phyloP scores from a whole-genome alignment of 2,888 invertebrate species.

The Drosophila ustulata region DNA sequence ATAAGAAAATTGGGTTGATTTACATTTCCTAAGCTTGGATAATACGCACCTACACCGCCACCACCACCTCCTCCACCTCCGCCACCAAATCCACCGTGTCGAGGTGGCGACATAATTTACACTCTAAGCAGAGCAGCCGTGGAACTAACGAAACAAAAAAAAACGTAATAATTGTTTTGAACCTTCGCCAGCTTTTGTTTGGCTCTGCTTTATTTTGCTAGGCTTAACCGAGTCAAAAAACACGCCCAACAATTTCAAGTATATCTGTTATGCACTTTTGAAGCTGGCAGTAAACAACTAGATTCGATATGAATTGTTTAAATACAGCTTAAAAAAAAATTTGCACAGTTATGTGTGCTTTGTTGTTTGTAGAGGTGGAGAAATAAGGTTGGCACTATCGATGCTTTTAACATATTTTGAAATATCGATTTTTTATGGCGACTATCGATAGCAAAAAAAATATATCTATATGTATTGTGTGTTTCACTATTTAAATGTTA shows the following conservation, averaged over 20 bases:
- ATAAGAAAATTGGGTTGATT: background rate
- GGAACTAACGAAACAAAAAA: conserved; percentile 30
- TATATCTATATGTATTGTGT: too few species aligned
- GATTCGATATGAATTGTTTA: conserved; percentile 1
- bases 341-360: conserved; percentile 32
- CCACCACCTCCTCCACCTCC: conserved; percentile 36
- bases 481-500: too few species aligned
- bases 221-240: background rate
- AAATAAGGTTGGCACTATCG: background rate
- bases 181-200: conserved; percentile 6
- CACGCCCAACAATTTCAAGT: background rate
- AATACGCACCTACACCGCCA: conserved; percentile 16
- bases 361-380: conserved; percentile 17
- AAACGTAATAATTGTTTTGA: conserved; percentile 24
- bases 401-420: background rate
- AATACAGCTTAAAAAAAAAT: conserved; percentile 13
- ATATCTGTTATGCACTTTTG: background rate
- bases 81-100: conserved; percentile 47
- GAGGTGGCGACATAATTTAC: conserved; percentile 55
- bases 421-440: background rate
- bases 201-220: background rate
- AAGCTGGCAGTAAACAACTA: background rate
- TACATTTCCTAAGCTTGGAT: background rate
- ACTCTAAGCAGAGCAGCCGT: conserved; percentile 21
- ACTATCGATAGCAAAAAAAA: background rate